Percentiles rank a stretch among this genome's conserved stretches.
Conservation (phyloP, 2,797 vertebrate genomes). For the Melanitta fusca region DNA sequence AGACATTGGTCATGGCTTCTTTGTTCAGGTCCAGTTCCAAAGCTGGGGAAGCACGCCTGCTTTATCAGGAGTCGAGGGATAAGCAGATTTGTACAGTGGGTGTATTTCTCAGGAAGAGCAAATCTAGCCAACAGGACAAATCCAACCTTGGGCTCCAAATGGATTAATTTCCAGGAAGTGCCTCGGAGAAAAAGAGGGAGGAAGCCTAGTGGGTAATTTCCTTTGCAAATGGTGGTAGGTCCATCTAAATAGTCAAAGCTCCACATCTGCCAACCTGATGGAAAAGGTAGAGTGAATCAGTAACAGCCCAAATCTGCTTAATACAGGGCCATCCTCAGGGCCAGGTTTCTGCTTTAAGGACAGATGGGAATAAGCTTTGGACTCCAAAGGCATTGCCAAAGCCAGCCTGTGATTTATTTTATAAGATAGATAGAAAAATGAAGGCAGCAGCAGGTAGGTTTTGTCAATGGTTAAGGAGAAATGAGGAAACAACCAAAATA, state of each 20-base stretch:
- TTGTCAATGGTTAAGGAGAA: too few species aligned
- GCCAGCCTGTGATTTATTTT: background rate
- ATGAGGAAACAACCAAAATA: background rate
- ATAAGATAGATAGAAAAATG: background rate
- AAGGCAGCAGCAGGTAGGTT: background rate
- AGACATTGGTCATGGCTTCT: background rate
- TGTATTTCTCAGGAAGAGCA: background rate
- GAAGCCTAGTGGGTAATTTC: background rate
- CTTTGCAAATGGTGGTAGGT: background rate
- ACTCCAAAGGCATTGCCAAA: background rate
- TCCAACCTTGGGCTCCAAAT: background rate
- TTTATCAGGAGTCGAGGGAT: background rate
- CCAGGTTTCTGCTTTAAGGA: background rate
- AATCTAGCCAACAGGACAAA: background rate
- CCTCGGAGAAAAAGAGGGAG: background rate
- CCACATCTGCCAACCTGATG: background rate
- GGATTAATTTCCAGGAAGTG: background rate
- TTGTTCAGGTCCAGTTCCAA: background rate
- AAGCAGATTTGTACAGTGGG: background rate
- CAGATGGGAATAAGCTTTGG: background rate
- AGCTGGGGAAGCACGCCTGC: accelerated
- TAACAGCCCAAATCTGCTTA: background rate
- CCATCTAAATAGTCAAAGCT: background rate
- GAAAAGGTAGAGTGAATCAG: background rate
- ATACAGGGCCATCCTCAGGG: background rate